phyloP scores from a whole-genome alignment of 2,113 vertebrate genomes.

The Carettochelys insculpta region DNA sequence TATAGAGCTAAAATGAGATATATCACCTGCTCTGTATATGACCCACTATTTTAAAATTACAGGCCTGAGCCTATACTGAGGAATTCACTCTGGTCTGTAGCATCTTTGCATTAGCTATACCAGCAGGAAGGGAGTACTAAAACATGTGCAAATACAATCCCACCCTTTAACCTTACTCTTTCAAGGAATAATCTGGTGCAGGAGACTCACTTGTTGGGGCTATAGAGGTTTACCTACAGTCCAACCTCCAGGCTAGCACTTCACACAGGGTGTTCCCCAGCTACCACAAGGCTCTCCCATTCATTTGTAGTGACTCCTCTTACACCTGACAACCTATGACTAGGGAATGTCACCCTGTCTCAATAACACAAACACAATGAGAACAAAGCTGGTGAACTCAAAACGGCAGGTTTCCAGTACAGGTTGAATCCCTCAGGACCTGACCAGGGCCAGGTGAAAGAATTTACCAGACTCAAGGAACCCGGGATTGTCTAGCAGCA shows the following conservation, averaged over 20 bases:
- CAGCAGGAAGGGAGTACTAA: background rate
- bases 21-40: background rate
- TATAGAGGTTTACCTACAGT: background rate
- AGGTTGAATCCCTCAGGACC: no score
- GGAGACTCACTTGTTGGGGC: background rate
- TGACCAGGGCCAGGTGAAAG: no score
- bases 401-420: background rate
- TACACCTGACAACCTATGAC: background rate
- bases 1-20: background rate
- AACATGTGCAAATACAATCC: background rate
- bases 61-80: background rate
- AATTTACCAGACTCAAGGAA: no score
- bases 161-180: fast-evolving
- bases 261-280: background rate
- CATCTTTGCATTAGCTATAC: background rate
- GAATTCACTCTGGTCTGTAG: background rate
- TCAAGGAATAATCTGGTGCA: background rate
- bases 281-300: background rate
- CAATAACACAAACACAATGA: background rate
- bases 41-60: background rate
- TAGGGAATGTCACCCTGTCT: background rate
- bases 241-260: background rate
- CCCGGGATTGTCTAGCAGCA: no score
- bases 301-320: background rate
- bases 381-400: background rate